Base-by-base conservation (phyloP, 2,888 invertebrate species). In the Drosophila colorata region DNA sequence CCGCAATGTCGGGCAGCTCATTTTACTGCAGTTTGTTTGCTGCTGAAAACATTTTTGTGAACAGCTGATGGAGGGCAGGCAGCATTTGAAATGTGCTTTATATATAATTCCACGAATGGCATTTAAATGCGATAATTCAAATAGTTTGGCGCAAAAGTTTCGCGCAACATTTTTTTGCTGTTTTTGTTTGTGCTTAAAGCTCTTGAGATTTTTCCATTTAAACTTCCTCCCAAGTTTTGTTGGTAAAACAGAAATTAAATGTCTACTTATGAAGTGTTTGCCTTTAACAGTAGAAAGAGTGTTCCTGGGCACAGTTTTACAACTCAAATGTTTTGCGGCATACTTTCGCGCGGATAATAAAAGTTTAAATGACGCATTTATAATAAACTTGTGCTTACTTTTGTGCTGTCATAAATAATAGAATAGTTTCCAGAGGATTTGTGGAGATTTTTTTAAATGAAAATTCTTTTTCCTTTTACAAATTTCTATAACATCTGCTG, bases 51-150 rank as follows among this genome's bases (percentile, higher is more conserved):
- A 40, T 75, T 49, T 44, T 20, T 13, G 13, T 33, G 33, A 28
- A 9, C 28, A 2, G 28, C 9, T 13, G 33, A 33, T 13, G 33
- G 4, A 20, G 44, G 13, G 11, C 13, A 28, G 18, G n/a, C 18
- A 20, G 11, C 28, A 31, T 43, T 41, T 38, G 31, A 37, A 51
- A 61, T 18, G 11, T 43, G 46, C 47, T 51, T 69, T 57, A 43
- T 56, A 52, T 65, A 48, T 28, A 59, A 40, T 56, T 46, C 43
- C n/a, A 33, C 23, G 43, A 52, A 35, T 43, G 28, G 43, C 53
- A 63, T 43, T 55, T 33, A 49, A 65, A 35, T 44, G 43, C 53
- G 48, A 49, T 59, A 67, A 61, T 55, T 67, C 41, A 43, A 61
- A 37, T 49, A 55, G 55, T 55, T 55, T 14, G 43, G 28, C 23